A percentile compares a stretch with the other conserved stretches of the same genome.
These are phyloP conservation scores for Ecliptopera silaceata DNA, from an alignment of 2,888 invertebrate genomes.

Conservation along the genomic window DNA sequence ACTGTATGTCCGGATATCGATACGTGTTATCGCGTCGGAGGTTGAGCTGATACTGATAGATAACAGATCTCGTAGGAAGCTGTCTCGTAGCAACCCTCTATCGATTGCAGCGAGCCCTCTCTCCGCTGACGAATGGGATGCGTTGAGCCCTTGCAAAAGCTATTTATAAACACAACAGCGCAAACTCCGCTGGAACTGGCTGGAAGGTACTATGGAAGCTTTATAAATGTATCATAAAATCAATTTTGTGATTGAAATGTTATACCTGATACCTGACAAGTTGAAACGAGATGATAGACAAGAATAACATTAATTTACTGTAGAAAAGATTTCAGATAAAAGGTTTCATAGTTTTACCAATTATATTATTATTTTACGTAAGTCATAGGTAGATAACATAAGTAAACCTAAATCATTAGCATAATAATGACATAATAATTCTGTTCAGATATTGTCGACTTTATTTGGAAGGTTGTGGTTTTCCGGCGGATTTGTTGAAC, in stretches of 20 bases:
- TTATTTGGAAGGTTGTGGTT: not conserved
- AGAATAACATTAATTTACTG: no score
- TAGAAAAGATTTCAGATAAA: no score
- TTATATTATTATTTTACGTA: no score
- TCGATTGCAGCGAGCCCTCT: conserved; percentile 47
- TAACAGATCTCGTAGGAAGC: conserved; percentile 24
- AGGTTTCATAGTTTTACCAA: no score
- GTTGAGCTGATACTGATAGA: conserved; percentile 13
- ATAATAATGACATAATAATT: not conserved
- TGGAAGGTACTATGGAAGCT: not conserved
- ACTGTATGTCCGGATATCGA: not conserved
- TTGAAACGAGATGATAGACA: no score
- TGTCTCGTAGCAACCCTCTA: conserved; percentile 47
- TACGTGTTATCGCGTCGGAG: not conserved
- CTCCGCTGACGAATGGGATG: conserved; percentile 28
- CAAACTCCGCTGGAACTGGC: conserved; percentile 17
- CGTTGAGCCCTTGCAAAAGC: conserved; percentile 28
- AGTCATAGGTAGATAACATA: no score
- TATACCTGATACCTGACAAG: no score
- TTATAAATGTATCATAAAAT: not conserved
- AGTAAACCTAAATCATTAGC: no score
- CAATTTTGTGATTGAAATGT: no score
- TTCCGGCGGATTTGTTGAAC: conserved; percentile 12
- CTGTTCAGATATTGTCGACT: not conserved
- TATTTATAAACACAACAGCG: conserved; percentile 21